Base-by-base conservation (phyloP, 2,113 vertebrate species). In the Oncorhynchus gorbuscha region DNA sequence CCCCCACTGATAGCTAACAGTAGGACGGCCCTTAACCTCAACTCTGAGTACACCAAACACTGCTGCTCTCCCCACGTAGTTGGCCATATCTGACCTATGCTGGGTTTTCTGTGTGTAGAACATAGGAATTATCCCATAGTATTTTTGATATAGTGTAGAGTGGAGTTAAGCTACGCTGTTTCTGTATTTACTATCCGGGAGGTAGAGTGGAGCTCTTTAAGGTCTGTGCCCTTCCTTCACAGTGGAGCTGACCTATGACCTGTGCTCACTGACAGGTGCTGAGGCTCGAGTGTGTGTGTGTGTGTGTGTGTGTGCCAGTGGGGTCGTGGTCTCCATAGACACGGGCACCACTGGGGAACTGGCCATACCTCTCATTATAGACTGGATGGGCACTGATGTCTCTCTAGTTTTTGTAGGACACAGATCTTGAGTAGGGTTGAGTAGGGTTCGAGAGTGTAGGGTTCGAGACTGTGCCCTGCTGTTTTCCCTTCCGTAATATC, bases 401-500 rank as follows among this genome's bases (percentile, higher is more conserved):
- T 55, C 51, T 55, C 16, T 14, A 14, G 16, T 16, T 16, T 55
- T 55, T 4, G 16, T 55, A 55, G 51, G 16, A 55, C 51, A 55
- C 51, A 16, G 39, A 45, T 45, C 9, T 45, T 45, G 28, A 28
- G 28, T 28, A 28, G 28, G 28, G 28, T 45, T 45, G 28, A 28
- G 28, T 28, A 28, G 28, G 28, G 28, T 28, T 28, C 30, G 30
- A 26, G 26, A 26, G 30, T 5, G 30, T 14, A 14, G 13, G 49
- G 12, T 55, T 5, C 1, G 51, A 16, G 51, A 18, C 1, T 55
- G 18, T 55, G 16, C 16, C 13, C 16, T 45, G 12, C 16, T 55
- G 93, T 87, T 83, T 89, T 92, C 85, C 83, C 86, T 93, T 94
- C 92, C 92, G 1, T 93, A 92, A 87, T 82, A 92, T 91, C 92